Evolutionary conservation across 2,888 invertebrate species (phyloP).

Genomic region (Euplagia quadripunctaria): DNA sequence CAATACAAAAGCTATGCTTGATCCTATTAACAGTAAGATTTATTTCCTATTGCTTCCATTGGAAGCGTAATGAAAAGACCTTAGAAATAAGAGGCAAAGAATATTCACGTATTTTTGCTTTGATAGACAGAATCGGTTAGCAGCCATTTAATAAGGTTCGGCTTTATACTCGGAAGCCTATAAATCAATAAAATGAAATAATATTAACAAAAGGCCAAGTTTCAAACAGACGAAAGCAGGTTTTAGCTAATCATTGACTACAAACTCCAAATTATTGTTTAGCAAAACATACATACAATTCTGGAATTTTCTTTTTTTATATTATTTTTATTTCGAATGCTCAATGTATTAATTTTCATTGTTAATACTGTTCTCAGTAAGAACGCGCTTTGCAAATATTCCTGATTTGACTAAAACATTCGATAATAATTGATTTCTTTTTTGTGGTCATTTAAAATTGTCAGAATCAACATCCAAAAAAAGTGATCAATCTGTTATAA

Average conservation of each 20-base stretch:
- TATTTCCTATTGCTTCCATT: constrained; percentile 17
- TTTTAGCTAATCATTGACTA: background rate
- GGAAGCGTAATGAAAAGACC: background rate
- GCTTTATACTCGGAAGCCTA: background rate
- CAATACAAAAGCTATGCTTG: constrained; percentile 13
- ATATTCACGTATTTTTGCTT: background rate
- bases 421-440: no score
- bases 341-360: no score
- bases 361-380: no score
- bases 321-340: no score
- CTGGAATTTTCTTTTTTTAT: no score
- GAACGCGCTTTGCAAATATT: no score
- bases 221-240: background rate
- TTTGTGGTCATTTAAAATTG: no score
- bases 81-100: constrained; percentile 18
- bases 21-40: constrained; percentile 16
- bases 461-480: no score
- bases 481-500: no score
- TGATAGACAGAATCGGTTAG: background rate
- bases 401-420: no score
- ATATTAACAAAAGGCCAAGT: background rate
- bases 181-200: background rate
- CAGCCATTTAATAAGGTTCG: background rate
- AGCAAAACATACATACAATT: background rate
- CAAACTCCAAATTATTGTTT: background rate